Percentiles rank a stretch among this genome's conserved stretches.
These are phyloP conservation scores for Punctoribates punctum DNA, from an alignment of 2,888 invertebrate genomes.

Conservation along the genomic window DNA sequence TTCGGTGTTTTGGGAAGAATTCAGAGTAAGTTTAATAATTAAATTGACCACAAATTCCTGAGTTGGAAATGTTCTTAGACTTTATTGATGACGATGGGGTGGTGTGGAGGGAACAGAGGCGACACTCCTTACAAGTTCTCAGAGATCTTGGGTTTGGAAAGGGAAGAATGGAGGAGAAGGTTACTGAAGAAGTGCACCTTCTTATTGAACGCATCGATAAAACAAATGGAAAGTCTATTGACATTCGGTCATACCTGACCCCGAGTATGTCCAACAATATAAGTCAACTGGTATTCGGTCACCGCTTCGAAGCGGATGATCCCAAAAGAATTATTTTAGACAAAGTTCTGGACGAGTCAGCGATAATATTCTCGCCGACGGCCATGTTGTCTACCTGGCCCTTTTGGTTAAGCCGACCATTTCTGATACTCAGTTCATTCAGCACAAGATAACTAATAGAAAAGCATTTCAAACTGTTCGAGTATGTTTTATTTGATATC, in stretches of 20 bases:
- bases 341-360: constrained; percentile 10
- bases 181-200: constrained; percentile 45
- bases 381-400: too few relatives aligned
- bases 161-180: constrained; percentile 47
- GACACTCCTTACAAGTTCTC: constrained; percentile 46
- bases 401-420: too few relatives aligned
- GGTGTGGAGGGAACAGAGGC: constrained; percentile 48
- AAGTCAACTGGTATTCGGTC: constrained; percentile 45
- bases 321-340: constrained; percentile 8
- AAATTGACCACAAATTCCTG: not conserved
- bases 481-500: too few relatives aligned
- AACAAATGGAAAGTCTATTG: not conserved
- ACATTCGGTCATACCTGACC: constrained; percentile 35
- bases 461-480: too few relatives aligned
- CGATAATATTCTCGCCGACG: too few relatives aligned
- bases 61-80: not conserved
- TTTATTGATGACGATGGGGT: not conserved
- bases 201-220: constrained; percentile 41
- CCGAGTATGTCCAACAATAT: constrained; percentile 48
- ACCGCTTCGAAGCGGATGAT: constrained; percentile 25
- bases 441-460: too few relatives aligned
- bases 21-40: constrained; percentile 32
- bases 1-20: constrained; percentile 32
- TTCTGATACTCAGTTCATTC: too few relatives aligned
- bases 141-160: constrained; percentile 48